Evolutionary conservation across 2,797 vertebrate genomes (phyloP), one percentile per base, ranked within the genome.

Genomic region (Trematomus bernacchii): DNA sequence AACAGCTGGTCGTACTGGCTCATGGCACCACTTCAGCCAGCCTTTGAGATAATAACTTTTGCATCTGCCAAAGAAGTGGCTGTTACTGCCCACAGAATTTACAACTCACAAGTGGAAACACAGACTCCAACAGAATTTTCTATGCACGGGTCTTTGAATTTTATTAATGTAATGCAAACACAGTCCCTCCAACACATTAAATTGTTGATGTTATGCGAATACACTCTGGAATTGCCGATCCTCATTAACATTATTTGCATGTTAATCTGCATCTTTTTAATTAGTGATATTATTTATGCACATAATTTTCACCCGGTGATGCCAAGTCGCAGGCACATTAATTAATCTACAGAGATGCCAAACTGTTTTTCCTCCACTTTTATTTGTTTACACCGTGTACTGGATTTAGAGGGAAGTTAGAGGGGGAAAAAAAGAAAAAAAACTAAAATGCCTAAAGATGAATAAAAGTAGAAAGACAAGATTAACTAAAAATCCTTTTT

Each of bases 231-330:
- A 97, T 97, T 97, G 97, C 97, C 97, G 97, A 96, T 96, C 96
- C 97, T 99, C 98, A 99, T 99, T 99, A 99, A 97, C 98, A 99
- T 99, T 99, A 99, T 99, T 99, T 99, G 98, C 98, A 99, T 99
- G 98, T 99, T 99, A 99, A 99, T 99, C 98, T 99, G 98, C 98
- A 99, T 99, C 98, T 99, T 99, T 99, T 99, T 99, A 99, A 99
- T 99, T 99, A 99, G 98, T 97, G 97, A 98, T 98, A 99, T 99
- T 99, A 99, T 99, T 99, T 99, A 99, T 99, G 98, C 98, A 99
- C 98, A 99, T 99, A 99, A 98, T 99, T 99, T 99, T 96, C 94
- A 92, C 96, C 95, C 96, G 95, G 95, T 96, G 96, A 96, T 98
- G 97, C 97, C 98, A 98, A 97, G 97, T 97, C 96, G 96, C 96